Base-by-base conservation (phyloP, 2,797 vertebrate species). In the Heteromormyrus szaboi region DNA sequence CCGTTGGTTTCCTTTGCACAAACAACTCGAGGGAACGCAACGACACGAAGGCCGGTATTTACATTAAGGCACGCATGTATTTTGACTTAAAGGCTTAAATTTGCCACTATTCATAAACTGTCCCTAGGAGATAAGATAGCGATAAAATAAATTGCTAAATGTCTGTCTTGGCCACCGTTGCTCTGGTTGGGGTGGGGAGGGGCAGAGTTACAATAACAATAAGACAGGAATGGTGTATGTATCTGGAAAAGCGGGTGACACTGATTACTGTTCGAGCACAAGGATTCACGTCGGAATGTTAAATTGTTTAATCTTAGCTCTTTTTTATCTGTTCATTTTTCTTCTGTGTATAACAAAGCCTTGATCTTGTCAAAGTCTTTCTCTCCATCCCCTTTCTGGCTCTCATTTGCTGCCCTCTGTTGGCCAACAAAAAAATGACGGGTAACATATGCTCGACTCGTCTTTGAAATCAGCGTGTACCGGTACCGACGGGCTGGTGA, bases 21-120 rank as follows among this genome's bases (percentile, higher is more conserved):
- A 22, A n/a, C n/a, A 84, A 46, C 46, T 81, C 44, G 41, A 44
- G 79, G 9, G 37, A 83, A 48, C 19, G 6, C 37, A n/a, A 48
- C 7, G 17, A 83, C 44, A 22, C 3, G 19, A 22, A 9, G 79
- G 3, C 19, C 33, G 19, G 41, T 84, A 50, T 50, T 46, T 84
- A 84, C 41, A n/a, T 11, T 46, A 84, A 83, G 46, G 79, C 37
- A 25, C 29, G 72, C 72, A 19, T 44, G 7, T 37, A 37, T 79
- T 79, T 44, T 79, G 17, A 84, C 46, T 46, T 50, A 84, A 48
- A 91, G 92, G 92, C 93, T 95, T 94, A 93, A 96, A 93, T 59
- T 93, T 93, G 76, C 89, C 91, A 93, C 94, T 95, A 95, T 94
- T 94, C 95, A 95, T 93, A 92, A 94, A 87, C 12, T 91, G 95